Evolutionary conservation across 2,113 vertebrate species (phyloP).

Genomic region (Chinchilla lanigera): DNA sequence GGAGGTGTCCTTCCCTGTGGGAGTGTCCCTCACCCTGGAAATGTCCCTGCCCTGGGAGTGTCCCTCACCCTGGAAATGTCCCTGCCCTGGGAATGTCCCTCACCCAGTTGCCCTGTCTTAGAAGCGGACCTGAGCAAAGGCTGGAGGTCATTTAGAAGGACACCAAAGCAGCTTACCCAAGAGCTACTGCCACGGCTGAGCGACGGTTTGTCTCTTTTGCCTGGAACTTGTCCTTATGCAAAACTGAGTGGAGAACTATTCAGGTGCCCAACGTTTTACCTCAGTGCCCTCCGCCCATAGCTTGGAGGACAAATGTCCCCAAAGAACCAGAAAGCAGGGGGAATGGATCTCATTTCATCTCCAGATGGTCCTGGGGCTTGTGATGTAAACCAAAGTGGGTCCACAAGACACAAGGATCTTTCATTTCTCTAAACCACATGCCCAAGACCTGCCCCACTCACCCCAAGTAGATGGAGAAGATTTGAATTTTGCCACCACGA

Average conservation of each 20-base stretch:
- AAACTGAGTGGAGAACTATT: neutral
- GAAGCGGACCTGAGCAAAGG: neutral
- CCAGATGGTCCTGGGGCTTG: neutral
- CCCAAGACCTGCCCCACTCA: neutral
- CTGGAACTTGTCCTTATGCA: neutral
- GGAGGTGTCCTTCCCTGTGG: neutral
- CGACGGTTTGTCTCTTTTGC: neutral
- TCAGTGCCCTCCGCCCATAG: neutral
- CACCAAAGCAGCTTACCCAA: accelerated
- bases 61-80: neutral
- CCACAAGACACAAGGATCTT: neutral
- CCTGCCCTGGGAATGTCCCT: neutral
- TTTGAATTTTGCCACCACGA: neutral
- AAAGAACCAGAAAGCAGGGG: neutral
- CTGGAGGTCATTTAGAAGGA: neutral
- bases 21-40: neutral
- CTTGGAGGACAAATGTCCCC: neutral
- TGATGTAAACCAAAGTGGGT: neutral
- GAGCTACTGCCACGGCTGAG: neutral
- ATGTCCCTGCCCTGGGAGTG: neutral
- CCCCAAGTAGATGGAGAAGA: neutral
- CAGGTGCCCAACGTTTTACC: neutral
- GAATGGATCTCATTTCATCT: neutral
- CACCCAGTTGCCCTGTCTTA: neutral
- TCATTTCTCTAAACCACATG: neutral